Conservation (phyloP, 2,113 vertebrate species). For the Falcunculus frontatus region DNA sequence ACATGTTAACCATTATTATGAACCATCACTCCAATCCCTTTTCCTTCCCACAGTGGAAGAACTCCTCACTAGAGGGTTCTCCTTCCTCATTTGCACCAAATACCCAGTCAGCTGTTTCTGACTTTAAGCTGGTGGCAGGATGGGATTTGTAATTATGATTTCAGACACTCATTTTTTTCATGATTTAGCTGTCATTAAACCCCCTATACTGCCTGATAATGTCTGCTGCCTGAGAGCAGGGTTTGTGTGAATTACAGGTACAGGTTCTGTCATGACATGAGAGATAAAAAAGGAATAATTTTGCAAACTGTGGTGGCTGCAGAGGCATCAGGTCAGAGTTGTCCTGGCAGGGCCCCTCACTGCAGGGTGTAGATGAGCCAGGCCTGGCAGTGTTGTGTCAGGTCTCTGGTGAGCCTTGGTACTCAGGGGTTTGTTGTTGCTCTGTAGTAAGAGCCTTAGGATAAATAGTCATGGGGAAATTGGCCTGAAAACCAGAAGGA, state of each 20-base stretch:
- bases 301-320: neutral
- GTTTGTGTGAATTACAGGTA: neutral
- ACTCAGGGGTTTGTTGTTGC: neutral
- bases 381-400: neutral
- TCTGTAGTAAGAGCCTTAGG: neutral
- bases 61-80: neutral
- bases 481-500: neutral
- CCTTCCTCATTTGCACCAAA: neutral
- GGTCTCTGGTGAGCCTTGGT: neutral
- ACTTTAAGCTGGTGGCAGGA: neutral
- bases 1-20: neutral
- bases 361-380: neutral
- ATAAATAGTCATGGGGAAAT: neutral
- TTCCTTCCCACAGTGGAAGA: neutral
- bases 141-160: neutral
- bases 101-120: neutral
- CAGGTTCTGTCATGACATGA: neutral
- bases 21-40: neutral
- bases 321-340: accelerated
- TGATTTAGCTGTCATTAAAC: neutral
- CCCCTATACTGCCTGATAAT: neutral
- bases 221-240: neutral
- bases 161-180: neutral
- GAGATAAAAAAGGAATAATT: neutral
- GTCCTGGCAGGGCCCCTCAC: neutral